These are phyloP conservation scores for Smithornis capensis DNA, from an alignment of 2,113 vertebrate species.

Conservation along the genomic window DNA sequence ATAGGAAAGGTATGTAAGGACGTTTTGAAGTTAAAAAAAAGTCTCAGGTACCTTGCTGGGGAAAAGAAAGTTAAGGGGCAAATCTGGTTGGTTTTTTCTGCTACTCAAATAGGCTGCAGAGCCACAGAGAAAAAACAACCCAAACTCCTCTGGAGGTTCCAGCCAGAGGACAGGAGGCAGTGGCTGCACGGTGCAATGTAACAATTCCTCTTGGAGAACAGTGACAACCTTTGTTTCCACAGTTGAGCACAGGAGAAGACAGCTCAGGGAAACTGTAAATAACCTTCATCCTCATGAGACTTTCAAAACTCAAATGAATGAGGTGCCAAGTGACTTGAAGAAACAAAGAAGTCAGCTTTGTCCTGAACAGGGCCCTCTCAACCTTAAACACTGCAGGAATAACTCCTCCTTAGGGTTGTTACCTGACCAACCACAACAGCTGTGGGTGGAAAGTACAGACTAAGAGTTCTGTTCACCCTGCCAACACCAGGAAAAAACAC, in stretches of 20 bases:
- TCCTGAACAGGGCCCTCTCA: background rate
- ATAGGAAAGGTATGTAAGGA: background rate
- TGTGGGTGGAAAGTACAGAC: background rate
- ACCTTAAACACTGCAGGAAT: background rate
- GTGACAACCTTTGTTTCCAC: background rate
- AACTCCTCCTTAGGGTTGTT: background rate
- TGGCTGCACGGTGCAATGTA: accelerated
- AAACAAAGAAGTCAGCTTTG: background rate
- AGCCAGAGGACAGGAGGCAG: background rate
- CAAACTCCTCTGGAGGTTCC: background rate
- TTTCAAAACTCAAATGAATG: background rate
- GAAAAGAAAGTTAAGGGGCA: background rate
- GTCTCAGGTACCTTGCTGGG: background rate
- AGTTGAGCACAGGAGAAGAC: background rate
- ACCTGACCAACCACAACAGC: background rate
- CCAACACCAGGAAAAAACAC: background rate
- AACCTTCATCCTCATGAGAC: background rate
- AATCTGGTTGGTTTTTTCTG: background rate
- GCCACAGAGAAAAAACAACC: background rate
- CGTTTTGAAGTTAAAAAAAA: background rate
- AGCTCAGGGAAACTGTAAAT: background rate
- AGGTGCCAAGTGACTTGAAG: background rate
- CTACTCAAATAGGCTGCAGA: background rate
- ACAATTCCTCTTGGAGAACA: background rate
- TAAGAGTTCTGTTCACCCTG: background rate